These are phyloP conservation scores for Apolygus lucorum DNA, from an alignment of 1,140 invertebrate species.

Conservation along the genomic window DNA sequence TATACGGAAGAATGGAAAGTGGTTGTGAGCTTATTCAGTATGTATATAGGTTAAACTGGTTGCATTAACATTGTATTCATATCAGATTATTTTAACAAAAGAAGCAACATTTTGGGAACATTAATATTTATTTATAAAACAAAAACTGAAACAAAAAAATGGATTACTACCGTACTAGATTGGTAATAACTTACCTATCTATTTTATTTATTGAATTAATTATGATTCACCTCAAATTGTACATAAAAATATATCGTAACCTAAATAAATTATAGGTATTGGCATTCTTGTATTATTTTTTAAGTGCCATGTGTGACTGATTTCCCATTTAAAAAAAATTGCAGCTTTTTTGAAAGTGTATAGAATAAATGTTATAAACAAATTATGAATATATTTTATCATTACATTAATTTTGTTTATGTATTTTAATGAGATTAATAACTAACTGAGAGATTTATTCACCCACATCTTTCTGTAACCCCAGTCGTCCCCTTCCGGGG, in stretches of 20 bases:
- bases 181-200: no score
- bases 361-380: background rate
- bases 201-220: background rate
- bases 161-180: no score
- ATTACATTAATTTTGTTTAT: constrained; percentile 16
- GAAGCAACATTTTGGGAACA: no score
- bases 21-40: background rate
- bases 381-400: background rate
- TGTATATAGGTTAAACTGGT: background rate
- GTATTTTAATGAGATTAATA: constrained; percentile 14
- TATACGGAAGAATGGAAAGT: no score
- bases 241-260: constrained; percentile 5
- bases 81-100: background rate
- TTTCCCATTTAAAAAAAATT: background rate
- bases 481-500: no score
- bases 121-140: no score
- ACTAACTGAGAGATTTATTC: background rate
- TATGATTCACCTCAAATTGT: background rate
- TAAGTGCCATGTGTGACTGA: constrained; percentile 17
- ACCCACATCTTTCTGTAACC: constrained; percentile 21
- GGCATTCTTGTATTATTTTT: constrained; percentile 18
- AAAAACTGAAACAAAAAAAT: no score
- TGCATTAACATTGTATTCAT: background rate
- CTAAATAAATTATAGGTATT: background rate
- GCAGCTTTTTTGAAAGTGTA: constrained; percentile 1